Evolutionary conservation across 1,140 invertebrate genomes (phyloP).

Genomic region (Panonychus citri): DNA sequence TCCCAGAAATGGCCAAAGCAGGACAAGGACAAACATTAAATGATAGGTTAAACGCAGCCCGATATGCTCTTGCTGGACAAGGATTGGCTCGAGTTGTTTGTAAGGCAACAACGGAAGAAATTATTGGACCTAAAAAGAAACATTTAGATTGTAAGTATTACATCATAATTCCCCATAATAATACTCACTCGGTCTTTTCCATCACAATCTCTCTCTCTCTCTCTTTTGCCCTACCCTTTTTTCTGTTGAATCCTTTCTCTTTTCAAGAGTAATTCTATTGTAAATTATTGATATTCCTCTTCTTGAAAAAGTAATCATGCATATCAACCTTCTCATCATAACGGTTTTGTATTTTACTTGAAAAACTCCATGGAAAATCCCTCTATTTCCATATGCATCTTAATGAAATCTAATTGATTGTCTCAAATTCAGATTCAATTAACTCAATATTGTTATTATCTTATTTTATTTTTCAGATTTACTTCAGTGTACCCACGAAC

Average conservation of each 20-base stretch:
- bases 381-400: no score
- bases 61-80: slow-evolving; percentile 93
- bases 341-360: no score
- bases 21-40: slow-evolving; percentile 44
- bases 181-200: no score
- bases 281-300: background rate
- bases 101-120: slow-evolving; percentile 98
- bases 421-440: background rate
- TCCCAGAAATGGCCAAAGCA: background rate
- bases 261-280: background rate
- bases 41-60: slow-evolving; percentile 85
- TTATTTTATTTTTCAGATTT: slow-evolving; percentile 49
- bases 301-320: no score
- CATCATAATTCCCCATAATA: no score
- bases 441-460: slow-evolving; percentile 14
- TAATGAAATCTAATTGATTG: background rate
- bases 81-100: slow-evolving; percentile 96
- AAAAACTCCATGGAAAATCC: no score
- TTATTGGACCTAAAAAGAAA: slow-evolving; percentile 99
- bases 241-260: background rate
- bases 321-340: no score
- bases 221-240: slow-evolving; percentile 28
- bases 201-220: no score
- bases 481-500: slow-evolving; percentile 96
- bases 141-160: slow-evolving; percentile 99